Conservation (phyloP, 2,888 invertebrate species). For the Hydropsyche betteni region DNA sequence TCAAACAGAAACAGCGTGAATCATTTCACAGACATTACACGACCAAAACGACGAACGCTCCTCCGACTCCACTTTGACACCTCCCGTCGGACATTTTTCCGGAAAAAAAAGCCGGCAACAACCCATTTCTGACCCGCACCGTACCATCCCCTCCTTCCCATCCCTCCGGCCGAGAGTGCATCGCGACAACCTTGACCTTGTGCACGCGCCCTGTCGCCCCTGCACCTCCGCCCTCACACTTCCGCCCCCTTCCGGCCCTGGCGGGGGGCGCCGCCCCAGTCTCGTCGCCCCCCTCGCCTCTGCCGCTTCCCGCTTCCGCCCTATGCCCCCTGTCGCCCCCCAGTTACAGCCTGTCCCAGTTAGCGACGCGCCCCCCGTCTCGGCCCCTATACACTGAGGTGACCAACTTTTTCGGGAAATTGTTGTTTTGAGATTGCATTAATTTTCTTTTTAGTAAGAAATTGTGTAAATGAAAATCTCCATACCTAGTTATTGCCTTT, state of each 20-base stretch:
- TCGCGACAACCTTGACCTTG: slow-evolving; percentile 50
- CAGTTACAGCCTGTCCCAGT: slow-evolving; percentile 50
- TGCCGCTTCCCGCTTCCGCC: slow-evolving; percentile 50
- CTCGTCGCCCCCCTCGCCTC: slow-evolving; percentile 34
- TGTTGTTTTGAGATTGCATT: too few relatives aligned
- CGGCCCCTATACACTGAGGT: slow-evolving; percentile 9
- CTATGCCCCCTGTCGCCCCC: slow-evolving; percentile 52
- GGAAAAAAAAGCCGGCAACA: too few relatives aligned
- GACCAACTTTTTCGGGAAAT: too few relatives aligned
- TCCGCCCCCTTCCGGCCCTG: slow-evolving; percentile 52
- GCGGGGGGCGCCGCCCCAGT: slow-evolving; percentile 37
- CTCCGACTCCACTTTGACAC: too few relatives aligned
- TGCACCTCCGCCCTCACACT: slow-evolving; percentile 49
- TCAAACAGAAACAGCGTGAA: too few relatives aligned
- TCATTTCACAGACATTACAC: too few relatives aligned
- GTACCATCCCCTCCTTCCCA: background rate
- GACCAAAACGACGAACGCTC: too few relatives aligned
- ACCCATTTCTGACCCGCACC: too few relatives aligned
- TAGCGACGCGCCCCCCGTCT: slow-evolving; percentile 48
- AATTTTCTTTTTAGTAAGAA: too few relatives aligned
- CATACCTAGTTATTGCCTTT: too few relatives aligned
- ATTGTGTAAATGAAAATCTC: too few relatives aligned
- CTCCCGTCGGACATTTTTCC: too few relatives aligned
- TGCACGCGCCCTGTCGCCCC: slow-evolving; percentile 49
- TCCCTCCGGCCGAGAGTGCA: slow-evolving; percentile 18